Conservation (phyloP, 2,113 vertebrate species). For the Pollimyrus isidori region DNA sequence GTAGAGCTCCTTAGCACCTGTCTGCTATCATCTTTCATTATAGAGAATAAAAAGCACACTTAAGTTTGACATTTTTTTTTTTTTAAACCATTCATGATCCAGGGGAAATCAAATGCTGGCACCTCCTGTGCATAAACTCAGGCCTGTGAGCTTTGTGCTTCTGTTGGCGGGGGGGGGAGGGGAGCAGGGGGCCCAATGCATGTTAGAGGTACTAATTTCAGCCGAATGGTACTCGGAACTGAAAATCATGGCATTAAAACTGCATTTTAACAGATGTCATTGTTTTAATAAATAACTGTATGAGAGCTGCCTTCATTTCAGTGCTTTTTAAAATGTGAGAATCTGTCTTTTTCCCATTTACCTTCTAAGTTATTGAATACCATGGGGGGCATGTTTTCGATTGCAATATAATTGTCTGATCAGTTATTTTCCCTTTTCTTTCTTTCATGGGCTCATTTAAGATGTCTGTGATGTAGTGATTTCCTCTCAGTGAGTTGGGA, state of each 20-base stretch:
- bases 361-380: slow-evolving; percentile 31
- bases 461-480: slow-evolving; percentile 10
- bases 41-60: slow-evolving; percentile 5
- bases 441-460: slow-evolving; percentile 8
- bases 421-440: neutral
- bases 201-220: slow-evolving; percentile 31
- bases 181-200: neutral
- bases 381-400: neutral
- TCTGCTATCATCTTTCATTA: neutral
- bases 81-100: neutral
- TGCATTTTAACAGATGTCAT: slow-evolving; percentile 46
- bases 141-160: neutral
- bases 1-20: neutral
- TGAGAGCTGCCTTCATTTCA: slow-evolving; percentile 60
- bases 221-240: slow-evolving; percentile 28
- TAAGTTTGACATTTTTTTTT: neutral
- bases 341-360: slow-evolving; percentile 30
- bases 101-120: neutral
- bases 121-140: neutral
- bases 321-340: slow-evolving; percentile 59
- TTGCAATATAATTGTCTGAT: slow-evolving; percentile 6
- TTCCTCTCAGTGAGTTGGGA: slow-evolving; percentile 12
- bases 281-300: slow-evolving; percentile 14
- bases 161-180: neutral
- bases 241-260: slow-evolving; percentile 44